Evolutionary conservation across 2,113 vertebrate species (phyloP), one percentile per base, ranked within the genome.

Genomic region (Chaetura pelagica): DNA sequence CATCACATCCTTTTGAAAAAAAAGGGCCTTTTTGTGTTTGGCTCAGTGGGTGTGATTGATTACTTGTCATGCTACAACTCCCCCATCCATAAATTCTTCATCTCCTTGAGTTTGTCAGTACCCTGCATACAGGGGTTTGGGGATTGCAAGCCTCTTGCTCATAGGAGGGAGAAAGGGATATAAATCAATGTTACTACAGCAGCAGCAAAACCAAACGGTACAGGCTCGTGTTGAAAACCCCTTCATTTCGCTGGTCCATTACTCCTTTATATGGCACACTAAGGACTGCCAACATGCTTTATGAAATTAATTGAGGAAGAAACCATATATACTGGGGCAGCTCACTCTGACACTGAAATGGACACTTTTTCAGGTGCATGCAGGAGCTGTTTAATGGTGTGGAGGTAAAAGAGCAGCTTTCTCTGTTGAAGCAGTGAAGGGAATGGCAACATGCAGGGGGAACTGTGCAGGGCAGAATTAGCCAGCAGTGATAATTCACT

Each of bases 291-390:
- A 87, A 29, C 66, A 23, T 52, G 48, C 54, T 78, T 84, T 67
- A 91, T n/a, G 77, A 84, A 92, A 87, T 93, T 86, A 92, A 68
- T 84, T 49, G 64, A 73, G 74, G 58, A 72, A 87, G 57, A 84
- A 96, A 48, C 49, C 27, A 27, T 29, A 54, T 30, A 7, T 27
- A n/a, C 11, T 1, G 2, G 38, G 78, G 44, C 63, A 91, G 42
- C 54, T 89, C 2, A 0, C 75, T 46, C 35, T 84, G 84, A 69
- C 58, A 32, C 54, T 42, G 67, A 63, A 73, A 46, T 7, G 15
- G 74, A 35, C 27, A 11, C 22, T 76, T 0, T 0, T 62, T 67
- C 21, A 73, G 63, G 71, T 10, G 20, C 67, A 38, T 8, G 51
- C 15, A 77, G 71, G 19, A 90, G 32, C 34, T 71, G 10, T 71